Percentiles rank a stretch among this genome's conserved stretches.
These are phyloP conservation scores for Nephrotoma appendiculata DNA, from an alignment of 2,888 invertebrate species.

Conservation along the genomic window DNA sequence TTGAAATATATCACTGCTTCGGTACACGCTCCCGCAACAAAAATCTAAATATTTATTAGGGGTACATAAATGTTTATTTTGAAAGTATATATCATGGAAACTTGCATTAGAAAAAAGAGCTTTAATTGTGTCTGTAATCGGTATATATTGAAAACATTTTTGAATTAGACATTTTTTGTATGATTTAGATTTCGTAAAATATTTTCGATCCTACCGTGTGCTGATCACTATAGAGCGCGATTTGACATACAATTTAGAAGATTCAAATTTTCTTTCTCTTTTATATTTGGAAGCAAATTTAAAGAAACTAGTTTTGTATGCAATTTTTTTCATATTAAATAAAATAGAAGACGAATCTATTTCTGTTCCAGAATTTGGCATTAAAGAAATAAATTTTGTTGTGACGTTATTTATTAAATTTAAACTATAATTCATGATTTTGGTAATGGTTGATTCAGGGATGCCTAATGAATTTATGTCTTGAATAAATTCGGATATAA, in stretches of 20 bases:
- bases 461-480: conserved; percentile 1
- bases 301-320: too few relatives aligned
- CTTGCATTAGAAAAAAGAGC: conserved; percentile 3
- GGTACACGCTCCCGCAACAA: not conserved
- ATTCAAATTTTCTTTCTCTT: too few relatives aligned
- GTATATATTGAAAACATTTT: conserved; percentile 6
- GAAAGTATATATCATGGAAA: too few relatives aligned
- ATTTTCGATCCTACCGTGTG: too few relatives aligned
- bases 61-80: not conserved
- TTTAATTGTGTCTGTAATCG: conserved; percentile 6
- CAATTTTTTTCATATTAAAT: too few relatives aligned
- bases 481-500: not conserved
- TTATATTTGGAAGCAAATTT: too few relatives aligned
- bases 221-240: too few relatives aligned
- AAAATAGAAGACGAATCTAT: too few relatives aligned
- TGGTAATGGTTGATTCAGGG: conserved; percentile 5
- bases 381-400: not conserved
- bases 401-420: conserved; percentile 4
- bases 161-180: conserved; percentile 7
- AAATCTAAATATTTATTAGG: not conserved
- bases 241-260: too few relatives aligned
- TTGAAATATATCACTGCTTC: conserved; percentile 2
- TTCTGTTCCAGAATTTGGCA: too few relatives aligned
- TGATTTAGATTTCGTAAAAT: conserved; percentile 4
- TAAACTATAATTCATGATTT: conserved; percentile 5